Evolutionary conservation across 2,888 invertebrate species (phyloP), one percentile per base, ranked within the genome.

Genomic region (Agriotes lineatus): DNA sequence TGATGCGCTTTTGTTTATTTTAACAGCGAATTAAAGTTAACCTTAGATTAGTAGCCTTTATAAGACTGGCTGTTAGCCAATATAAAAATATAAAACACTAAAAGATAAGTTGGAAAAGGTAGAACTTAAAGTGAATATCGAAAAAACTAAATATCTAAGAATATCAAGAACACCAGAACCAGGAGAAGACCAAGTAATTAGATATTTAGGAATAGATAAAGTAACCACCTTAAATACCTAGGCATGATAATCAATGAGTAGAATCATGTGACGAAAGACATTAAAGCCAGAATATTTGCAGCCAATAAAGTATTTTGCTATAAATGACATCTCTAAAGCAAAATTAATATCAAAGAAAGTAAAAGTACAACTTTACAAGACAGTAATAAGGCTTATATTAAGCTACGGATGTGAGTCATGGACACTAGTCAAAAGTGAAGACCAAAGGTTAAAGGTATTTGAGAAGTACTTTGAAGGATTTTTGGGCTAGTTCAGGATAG

Each of bases 151-250:
- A 35, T 2, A 35, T 35, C 35, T 9, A n/a, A 4, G 9, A 9
- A n/a, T n/a, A n/a, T n/a, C n/a, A n/a, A n/a, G n/a, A n/a, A n/a
- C n/a, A n/a, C n/a, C n/a, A n/a, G n/a, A 30, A 30, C 30, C 4
- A 30, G 30, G 7, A 39, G 14, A 39, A 3, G 45, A 3, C 4
- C 45, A 45, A 45, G n/a, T 1, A 19, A 20, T n/a, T 19, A 45
- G 45, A 20, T 19, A 45, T 19, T 20, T 45, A 19, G 18, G 45
- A 45, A 45, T 45, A 45, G 19, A 45, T 20, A 19, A 20, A 45
- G 45, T 6, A 19, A 45, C 45, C n/a, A 19, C 5, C 2, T 45
- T 45, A 45, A 20, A 45, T 45, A 18, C 20, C 45, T 45, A 19
- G 45, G 19, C 20, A 2, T 10, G 20, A 6, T 6, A 2, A 45